Percentiles rank a stretch among this genome's conserved stretches.
These are phyloP conservation scores for Pyrgus malvae DNA, from an alignment of 2,888 invertebrate species.

Conservation along the genomic window DNA sequence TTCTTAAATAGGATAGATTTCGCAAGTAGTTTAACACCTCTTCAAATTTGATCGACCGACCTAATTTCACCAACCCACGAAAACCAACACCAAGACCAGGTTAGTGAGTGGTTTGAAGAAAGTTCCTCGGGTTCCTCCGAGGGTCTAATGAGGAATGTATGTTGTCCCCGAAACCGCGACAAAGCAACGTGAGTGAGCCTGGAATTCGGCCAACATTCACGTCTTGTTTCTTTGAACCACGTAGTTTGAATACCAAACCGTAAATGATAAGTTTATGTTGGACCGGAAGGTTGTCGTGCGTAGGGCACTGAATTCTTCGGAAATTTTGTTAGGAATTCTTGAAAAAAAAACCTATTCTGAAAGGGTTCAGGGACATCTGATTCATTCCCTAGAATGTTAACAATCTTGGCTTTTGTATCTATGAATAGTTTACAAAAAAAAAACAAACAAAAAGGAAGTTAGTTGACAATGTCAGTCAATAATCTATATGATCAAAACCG, in stretches of 20 bases:
- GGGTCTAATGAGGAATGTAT: constrained; percentile 12
- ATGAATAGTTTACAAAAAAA: no score
- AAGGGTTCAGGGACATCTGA: no score
- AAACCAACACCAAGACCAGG: not conserved
- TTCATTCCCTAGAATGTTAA: no score
- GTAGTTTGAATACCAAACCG: constrained; percentile 8
- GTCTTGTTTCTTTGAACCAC: not conserved
- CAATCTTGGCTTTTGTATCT: no score
- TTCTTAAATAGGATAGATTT: no score
- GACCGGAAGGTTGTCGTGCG: not conserved
- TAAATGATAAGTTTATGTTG: not conserved
- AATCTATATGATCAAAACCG: no score
- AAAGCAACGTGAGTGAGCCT: not conserved
- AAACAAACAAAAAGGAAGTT: no score
- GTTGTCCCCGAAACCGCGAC: constrained; percentile 2
- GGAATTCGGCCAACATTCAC: constrained; percentile 17
- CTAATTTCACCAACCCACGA: no score
- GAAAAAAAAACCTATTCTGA: no score
- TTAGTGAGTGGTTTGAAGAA: not conserved
- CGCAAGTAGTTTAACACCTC: no score
- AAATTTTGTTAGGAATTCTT: not conserved
- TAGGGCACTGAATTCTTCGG: constrained; percentile 11
- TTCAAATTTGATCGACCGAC: no score
- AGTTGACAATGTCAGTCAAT: no score
- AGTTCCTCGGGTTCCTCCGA: not conserved